Conservation (phyloP, 2,888 invertebrate genomes). For the Eucriotettix oculatus region DNA sequence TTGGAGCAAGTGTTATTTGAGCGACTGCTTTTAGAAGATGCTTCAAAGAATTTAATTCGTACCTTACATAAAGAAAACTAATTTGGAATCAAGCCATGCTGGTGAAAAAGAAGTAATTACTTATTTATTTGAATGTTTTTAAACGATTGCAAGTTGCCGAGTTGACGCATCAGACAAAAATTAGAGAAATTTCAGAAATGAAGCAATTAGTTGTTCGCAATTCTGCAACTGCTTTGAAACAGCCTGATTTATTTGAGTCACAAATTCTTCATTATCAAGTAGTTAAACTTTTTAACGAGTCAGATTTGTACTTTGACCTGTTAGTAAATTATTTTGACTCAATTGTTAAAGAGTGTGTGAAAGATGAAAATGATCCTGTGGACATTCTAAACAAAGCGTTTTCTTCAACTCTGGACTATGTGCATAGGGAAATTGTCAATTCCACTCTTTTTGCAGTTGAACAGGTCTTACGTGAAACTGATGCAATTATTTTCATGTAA, state of each 20-base stretch:
- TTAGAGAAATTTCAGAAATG: constrained; percentile 34
- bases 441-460: constrained; percentile 33
- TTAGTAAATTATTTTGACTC: constrained; percentile 21
- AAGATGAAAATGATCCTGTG: constrained; percentile 16
- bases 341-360: constrained; percentile 20
- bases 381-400: constrained; percentile 24
- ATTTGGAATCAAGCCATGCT: constrained; percentile 28
- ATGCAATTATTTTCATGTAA: constrained; percentile 35
- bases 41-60: constrained; percentile 9
- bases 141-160: constrained; percentile 29
- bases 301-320: constrained; percentile 16
- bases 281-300: constrained; percentile 19
- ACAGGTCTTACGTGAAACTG: constrained; percentile 33
- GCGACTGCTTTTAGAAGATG: constrained; percentile 37
- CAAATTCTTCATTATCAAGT: constrained; percentile 37
- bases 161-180: constrained; percentile 19
- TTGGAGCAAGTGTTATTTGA: constrained; percentile 67
- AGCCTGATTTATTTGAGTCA: constrained; percentile 56
- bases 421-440: constrained; percentile 29
- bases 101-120: constrained; percentile 43
- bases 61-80: constrained; percentile 19
- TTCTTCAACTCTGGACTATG: constrained; percentile 31
- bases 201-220: constrained; percentile 51
- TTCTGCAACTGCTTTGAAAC: constrained; percentile 60
- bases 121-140: constrained; percentile 55